Conservation (phyloP, 1,140 invertebrate species). For the Calliphora vicina region DNA sequence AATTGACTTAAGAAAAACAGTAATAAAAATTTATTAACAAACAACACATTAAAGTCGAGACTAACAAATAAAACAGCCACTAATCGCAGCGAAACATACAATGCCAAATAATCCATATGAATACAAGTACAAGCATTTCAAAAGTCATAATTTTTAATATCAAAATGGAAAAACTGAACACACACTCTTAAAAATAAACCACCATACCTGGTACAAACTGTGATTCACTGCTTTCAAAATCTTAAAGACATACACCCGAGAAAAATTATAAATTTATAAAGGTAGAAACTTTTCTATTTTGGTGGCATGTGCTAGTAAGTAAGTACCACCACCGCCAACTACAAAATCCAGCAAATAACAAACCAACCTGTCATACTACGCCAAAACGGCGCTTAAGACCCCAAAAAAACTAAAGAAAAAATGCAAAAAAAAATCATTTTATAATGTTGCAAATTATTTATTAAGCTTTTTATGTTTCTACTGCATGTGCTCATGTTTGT, state of each 20-base stretch:
- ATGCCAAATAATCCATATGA: not conserved
- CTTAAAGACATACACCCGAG: not conserved
- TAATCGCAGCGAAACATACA: constrained; percentile 10
- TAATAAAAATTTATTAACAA: constrained; percentile 23
- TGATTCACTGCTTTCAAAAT: not conserved
- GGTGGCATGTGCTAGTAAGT: not conserved
- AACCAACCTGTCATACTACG: constrained; percentile 28
- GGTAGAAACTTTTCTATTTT: not conserved
- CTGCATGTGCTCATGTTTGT: not conserved
- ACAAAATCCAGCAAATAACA: not conserved
- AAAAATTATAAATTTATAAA: not conserved
- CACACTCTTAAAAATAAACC: not conserved
- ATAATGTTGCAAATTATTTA: constrained; percentile 35
- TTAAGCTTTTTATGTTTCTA: not conserved
- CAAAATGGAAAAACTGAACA: too few relatives aligned
- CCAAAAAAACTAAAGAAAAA: not conserved
- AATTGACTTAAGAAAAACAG: not conserved
- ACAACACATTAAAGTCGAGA: constrained; percentile 25
- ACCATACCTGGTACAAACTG: not conserved
- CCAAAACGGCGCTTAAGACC: constrained; percentile 15
- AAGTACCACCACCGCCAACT: not conserved
- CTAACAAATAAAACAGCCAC: constrained; percentile 17
- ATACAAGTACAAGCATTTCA: not conserved
- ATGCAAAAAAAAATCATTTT: not conserved
- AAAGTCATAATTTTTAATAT: constrained; percentile 15